phyloP scores from a whole-genome alignment of 2,888 invertebrate species.

The Rhorus exstirpatorius region DNA sequence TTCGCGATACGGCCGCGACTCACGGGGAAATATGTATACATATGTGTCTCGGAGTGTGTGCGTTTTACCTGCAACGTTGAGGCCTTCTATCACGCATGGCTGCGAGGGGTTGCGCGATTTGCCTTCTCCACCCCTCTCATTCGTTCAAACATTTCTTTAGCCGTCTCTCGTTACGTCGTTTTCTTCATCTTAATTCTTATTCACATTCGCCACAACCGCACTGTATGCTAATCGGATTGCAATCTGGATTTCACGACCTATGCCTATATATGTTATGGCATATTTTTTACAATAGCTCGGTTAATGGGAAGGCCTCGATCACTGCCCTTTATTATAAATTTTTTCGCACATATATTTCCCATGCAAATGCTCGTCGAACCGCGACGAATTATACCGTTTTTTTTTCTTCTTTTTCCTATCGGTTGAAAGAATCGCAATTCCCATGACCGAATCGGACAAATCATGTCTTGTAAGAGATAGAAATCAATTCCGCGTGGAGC shows the following conservation, averaged over 20 bases:
- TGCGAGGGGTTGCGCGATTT: constrained; percentile 75
- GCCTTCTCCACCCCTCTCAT: constrained; percentile 41
- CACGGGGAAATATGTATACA: constrained; percentile 8
- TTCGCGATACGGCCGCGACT: constrained; percentile 52
- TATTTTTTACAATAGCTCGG: constrained; percentile 32
- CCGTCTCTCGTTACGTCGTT: constrained; percentile 37
- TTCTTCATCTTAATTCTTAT: constrained; percentile 48
- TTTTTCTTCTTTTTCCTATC: constrained; percentile 33
- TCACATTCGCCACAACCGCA: constrained; percentile 62
- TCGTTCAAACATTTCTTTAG: constrained; percentile 24
- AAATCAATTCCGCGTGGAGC: constrained; percentile 9
- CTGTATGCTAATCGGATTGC: constrained; percentile 70
- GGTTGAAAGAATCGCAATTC: constrained; percentile 44
- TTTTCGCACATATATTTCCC: constrained; percentile 43
- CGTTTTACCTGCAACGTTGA: constrained; percentile 72
- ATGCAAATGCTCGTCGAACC: constrained; percentile 56
- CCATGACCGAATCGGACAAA: constrained; percentile 15
- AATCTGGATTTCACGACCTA: constrained; percentile 67
- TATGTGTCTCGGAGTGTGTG: constrained; percentile 26
- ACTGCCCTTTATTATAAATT: constrained; percentile 31
- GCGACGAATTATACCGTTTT: constrained; percentile 44
- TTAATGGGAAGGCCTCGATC: constrained; percentile 33
- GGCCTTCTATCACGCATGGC: constrained; percentile 75
- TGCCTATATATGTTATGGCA: background rate
- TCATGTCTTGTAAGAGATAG: constrained; percentile 9